phyloP scores from a whole-genome alignment of 53 echinoderm and acorn worm genomes.

The Zoroaster sp. region DNA sequence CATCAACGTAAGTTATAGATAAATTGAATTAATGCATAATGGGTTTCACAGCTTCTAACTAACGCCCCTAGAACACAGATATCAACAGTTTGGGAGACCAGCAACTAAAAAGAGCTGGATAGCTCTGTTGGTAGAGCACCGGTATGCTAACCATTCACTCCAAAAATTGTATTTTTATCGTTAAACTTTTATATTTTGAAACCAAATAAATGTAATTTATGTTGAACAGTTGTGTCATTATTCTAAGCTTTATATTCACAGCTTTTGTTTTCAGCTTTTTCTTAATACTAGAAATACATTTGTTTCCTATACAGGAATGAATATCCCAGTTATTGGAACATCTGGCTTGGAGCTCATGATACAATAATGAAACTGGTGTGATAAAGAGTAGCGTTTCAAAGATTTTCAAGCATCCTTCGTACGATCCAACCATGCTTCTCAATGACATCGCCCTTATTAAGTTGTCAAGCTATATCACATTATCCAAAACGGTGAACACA shows the following conservation, averaged over 20 bases:
- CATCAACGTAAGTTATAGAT: too few relatives aligned
- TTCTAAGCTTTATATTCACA: not conserved
- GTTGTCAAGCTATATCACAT: conserved; percentile 38
- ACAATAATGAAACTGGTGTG: not conserved
- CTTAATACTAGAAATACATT: not conserved
- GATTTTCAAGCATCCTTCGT: not conserved
- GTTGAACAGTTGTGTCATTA: not conserved
- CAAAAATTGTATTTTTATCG: too few relatives aligned
- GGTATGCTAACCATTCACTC: too few relatives aligned
- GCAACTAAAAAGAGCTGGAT: not conserved
- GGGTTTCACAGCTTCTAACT: not conserved
- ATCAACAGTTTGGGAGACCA: not conserved
- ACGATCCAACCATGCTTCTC: not conserved
- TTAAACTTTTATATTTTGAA: too few relatives aligned
- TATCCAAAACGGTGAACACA: conserved; percentile 41
- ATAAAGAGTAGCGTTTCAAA: not conserved
- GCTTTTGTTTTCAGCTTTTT: too few relatives aligned
- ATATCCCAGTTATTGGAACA: not conserved
- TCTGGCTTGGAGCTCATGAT: conserved; percentile 12
- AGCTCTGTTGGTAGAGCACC: not conserved
- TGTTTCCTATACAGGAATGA: not conserved
- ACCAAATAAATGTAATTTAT: too few relatives aligned
- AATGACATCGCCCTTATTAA: conserved; percentile 70
- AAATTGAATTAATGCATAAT: too few relatives aligned
- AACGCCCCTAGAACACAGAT: not conserved